These are phyloP conservation scores for Salticus scenicus DNA, from an alignment of 2,888 invertebrate species.

Conservation along the genomic window DNA sequence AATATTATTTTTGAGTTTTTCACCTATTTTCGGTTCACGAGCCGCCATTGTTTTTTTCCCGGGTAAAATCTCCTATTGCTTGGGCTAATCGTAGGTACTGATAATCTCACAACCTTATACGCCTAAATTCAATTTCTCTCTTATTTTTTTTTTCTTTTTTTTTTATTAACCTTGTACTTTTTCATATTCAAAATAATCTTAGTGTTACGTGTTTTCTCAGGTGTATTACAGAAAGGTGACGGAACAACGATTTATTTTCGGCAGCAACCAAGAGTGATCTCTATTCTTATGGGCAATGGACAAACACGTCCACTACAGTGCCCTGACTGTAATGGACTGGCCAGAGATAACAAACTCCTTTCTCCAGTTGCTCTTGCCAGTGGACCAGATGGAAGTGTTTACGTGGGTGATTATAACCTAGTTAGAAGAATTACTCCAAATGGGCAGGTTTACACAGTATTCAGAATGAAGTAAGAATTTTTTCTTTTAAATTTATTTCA, in stretches of 20 bases:
- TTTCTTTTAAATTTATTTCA: background rate
- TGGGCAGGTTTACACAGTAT: conserved; percentile 86
- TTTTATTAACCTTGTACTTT: too few species aligned
- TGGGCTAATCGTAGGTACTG: too few species aligned
- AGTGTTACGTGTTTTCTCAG: too few species aligned
- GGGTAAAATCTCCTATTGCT: too few species aligned
- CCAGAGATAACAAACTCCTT: conserved; percentile 86
- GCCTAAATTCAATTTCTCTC: too few species aligned
- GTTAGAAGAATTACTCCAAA: conserved; percentile 91
- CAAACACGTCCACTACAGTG: conserved; percentile 85
- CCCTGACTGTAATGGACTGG: conserved; percentile 85
- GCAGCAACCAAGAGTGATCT: conserved; percentile 91
- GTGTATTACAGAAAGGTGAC: conserved; percentile 97
- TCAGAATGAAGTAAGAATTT: conserved; percentile 84
- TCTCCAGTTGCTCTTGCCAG: conserved; percentile 95
- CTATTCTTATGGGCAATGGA: conserved; percentile 93
- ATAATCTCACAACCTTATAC: too few species aligned
- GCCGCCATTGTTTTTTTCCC: too few species aligned
- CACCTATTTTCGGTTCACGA: too few species aligned
- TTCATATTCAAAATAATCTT: too few species aligned
- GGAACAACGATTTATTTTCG: conserved; percentile 96
- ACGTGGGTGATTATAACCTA: conserved; percentile 96
- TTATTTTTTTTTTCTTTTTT: too few species aligned
- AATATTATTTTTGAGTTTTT: too few species aligned
- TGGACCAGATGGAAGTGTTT: conserved; percentile 93